Base-by-base conservation (phyloP, 1,140 invertebrate species). In the Solen grandis region DNA sequence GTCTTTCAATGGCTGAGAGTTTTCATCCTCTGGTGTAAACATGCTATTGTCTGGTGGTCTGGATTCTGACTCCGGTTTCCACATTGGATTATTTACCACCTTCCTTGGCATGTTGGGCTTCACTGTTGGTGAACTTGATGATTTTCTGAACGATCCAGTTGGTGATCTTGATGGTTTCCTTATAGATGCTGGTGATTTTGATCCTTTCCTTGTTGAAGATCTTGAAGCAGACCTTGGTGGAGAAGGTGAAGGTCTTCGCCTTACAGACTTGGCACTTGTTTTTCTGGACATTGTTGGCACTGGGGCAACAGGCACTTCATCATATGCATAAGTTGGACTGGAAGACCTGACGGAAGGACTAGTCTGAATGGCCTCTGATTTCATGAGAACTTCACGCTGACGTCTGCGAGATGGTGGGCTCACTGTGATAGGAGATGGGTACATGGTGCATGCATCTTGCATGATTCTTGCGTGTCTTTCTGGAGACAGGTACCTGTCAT, bases 341-440 rank as follows among this genome's bases (percentile, higher is more conserved):
- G 84, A 41, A 82, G 81, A 33, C 35, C 68, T 59, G 57, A 82
- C 33, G n/a, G 57, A 78, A 8, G 78, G 81, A 55, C 60, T 82
- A 4, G 85, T 87, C 55, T 87, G 86, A 25, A 87, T 75, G 14
- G 84, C 86, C 68, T 86, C 86, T 35, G 86, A 87, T 22, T 69
- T 78, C 79, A 87, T 82, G 29, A 72, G 62, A 2, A 85, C 80
- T 62, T 81, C 81, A 13, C 62, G 33, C 52, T 41, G 63, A 25
- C 73, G 55, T 41, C 81, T 81, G 31, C 52, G 38, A 19, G 77
- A 79, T 46, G 63, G 60, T 5, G 81, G 82, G 74, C 82, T 83
- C 2, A 73, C 79, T 13, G 59, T 54, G 13, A 85, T 84, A 13
- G 88, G 88, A 27, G 87, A 87, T 10, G 88, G 88, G 81, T 83